Conservation (phyloP, 2,113 vertebrate species). For the Chaetodon trifascialis region DNA sequence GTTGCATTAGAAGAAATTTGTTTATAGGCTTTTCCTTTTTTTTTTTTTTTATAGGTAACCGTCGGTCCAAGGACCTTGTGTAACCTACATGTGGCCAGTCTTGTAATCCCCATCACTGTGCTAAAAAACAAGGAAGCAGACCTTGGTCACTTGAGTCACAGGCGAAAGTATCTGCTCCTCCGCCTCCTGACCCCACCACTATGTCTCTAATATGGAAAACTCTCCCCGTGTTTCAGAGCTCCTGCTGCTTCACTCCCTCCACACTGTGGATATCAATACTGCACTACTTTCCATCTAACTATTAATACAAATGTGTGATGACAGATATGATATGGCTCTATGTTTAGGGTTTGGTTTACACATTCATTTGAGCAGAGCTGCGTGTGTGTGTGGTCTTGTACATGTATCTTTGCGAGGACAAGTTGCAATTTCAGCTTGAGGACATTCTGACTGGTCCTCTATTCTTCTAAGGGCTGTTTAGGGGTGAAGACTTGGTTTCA, state of each 20-base stretch:
- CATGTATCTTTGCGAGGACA: conserved; percentile 15
- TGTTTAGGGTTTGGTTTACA: conserved; percentile 24
- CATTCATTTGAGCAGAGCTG: neutral
- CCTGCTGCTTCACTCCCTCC: neutral
- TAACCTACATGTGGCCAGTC: neutral
- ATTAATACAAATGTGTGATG: conserved; percentile 33
- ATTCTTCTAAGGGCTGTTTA: neutral
- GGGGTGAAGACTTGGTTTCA: neutral
- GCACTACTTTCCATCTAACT: conserved; percentile 16
- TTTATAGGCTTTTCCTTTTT: too few species aligned
- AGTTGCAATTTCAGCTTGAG: neutral
- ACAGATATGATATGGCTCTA: conserved; percentile 24
- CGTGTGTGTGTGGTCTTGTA: neutral
- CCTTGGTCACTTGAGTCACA: neutral
- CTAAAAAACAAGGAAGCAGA: neutral
- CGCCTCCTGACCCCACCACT: neutral
- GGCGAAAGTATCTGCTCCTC: neutral
- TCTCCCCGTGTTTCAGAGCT: neutral
- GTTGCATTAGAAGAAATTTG: too few species aligned
- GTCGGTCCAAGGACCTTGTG: neutral
- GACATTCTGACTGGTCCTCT: neutral
- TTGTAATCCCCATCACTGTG: neutral
- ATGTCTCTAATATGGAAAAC: neutral
- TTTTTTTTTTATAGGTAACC: neutral
- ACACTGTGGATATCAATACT: neutral